Base-by-base conservation (phyloP, 2,797 vertebrate species). In the Neosilurus mollespiculum region DNA sequence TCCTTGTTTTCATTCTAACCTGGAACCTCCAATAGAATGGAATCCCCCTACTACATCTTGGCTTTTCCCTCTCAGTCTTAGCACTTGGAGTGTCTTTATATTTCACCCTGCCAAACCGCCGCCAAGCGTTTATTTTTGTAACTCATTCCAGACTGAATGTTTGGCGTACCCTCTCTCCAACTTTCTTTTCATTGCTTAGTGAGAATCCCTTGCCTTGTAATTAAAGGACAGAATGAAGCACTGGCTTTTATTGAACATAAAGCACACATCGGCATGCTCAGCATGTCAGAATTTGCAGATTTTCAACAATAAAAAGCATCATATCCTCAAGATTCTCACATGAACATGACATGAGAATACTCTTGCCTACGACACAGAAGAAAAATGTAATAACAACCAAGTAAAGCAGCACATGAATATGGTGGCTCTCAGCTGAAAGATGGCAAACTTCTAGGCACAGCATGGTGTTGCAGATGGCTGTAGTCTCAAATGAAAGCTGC, bases 101-200 rank as follows among this genome's bases (percentile, higher is more conserved):
- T 89, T 64, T 64, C 10, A 43, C 43, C 76, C 86, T 88, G 86
- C 87, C 86, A 84, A 88, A 83, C 82, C 88, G 70, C 84, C 22
- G 65, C 81, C 18, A 76, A 78, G 58, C 43, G 73, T 88, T 87
- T 87, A 85, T 89, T 89, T 89, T 89, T 79, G 71, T 86, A 86
- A 85, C 81, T 89, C 84, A 86, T 89, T 89, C 88, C 88, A 88
- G 81, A 86, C 84, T 83, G 86, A 87, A 84, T 82, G 80, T 84
- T 80, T 79, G 75, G 62, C 81, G 43, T 61, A 67, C 22, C 76
- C 78, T 64, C 81, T 80, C 76, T 71, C 83, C 26, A 80, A 82
- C 79, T 79, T 87, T 76, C 78, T 78, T 88, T 87, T 89, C 83
- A 83, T 78, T 86, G 85, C 80, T 84, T 81, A 85, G 87, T 86